phyloP scores from a whole-genome alignment of 2,888 invertebrate genomes.

The Lasioglossum leucozonium region DNA sequence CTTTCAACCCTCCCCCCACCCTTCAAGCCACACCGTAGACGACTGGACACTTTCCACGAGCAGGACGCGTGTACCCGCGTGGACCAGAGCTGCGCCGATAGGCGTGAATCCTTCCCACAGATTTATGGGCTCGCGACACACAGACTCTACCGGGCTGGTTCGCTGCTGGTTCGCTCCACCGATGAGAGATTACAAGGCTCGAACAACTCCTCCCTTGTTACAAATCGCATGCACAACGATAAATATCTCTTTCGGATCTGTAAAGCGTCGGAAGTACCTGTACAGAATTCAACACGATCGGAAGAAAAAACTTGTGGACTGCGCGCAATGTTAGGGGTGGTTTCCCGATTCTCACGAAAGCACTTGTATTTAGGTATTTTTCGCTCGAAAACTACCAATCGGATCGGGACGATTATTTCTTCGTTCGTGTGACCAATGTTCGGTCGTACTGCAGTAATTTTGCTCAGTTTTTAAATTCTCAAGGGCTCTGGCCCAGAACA shows the following conservation, averaged over 20 bases:
- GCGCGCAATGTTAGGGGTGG: no score
- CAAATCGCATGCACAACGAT: not conserved
- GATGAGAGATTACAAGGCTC: not conserved
- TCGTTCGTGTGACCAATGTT: not conserved
- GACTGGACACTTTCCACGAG: slow-evolving; percentile 57
- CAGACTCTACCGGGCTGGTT: not conserved
- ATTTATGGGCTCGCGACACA: slow-evolving; percentile 49
- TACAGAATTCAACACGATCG: rapidly evolving
- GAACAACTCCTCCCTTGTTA: not conserved
- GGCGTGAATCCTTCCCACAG: slow-evolving; percentile 59
- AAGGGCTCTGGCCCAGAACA: not conserved
- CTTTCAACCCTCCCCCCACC: not conserved
- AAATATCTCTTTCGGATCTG: not conserved
- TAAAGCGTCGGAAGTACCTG: not conserved
- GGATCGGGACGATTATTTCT: not conserved
- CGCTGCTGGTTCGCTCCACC: not conserved
- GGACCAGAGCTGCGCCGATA: slow-evolving; percentile 42
- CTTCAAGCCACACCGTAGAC: slow-evolving; percentile 12
- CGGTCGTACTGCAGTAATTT: not conserved
- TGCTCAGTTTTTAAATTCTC: not conserved
- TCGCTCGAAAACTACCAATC: not conserved
- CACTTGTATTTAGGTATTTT: not conserved
- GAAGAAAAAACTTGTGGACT: no score
- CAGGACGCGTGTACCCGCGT: slow-evolving; percentile 41
- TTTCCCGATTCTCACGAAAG: not conserved